Evolutionary conservation across 2,797 vertebrate genomes (phyloP).

Genomic region (Muscicapa comitata): DNA sequence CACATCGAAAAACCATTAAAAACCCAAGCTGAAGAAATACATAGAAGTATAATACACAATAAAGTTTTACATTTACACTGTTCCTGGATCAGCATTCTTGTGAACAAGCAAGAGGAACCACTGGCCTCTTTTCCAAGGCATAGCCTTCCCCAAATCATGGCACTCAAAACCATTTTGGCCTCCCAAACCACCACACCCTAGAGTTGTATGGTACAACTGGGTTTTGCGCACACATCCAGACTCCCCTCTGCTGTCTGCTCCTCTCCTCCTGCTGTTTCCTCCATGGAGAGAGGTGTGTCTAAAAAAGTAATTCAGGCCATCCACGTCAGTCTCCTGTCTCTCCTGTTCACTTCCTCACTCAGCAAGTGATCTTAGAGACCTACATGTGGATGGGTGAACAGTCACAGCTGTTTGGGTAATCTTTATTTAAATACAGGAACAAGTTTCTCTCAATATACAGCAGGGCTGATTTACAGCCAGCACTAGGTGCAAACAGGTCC

Average conservation of each 20-base stretch:
- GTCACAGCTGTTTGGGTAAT: neutral
- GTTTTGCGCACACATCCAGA: neutral
- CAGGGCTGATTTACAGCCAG: neutral
- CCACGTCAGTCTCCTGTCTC: neutral
- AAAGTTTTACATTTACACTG: neutral
- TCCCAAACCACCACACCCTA: neutral
- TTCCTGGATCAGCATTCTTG: neutral
- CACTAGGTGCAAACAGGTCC: neutral
- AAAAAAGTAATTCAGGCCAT: neutral
- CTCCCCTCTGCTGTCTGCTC: neutral
- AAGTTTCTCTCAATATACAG: neutral
- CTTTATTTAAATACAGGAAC: neutral
- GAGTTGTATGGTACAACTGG: neutral
- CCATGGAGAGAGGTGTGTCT: neutral
- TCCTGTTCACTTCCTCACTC: neutral
- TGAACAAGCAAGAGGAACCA: neutral
- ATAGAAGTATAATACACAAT: accelerated
- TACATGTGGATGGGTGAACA: neutral
- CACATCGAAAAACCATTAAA: neutral
- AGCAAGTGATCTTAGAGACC: neutral
- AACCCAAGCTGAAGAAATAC: neutral
- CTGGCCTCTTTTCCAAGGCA: neutral
- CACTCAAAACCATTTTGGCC: neutral
- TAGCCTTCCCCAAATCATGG: neutral
- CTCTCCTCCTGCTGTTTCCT: neutral